Percentiles rank a stretch among this genome's conserved stretches.
phyloP scores from a whole-genome alignment of 2,113 vertebrate genomes.

The Pyrgilauda ruficollis region DNA sequence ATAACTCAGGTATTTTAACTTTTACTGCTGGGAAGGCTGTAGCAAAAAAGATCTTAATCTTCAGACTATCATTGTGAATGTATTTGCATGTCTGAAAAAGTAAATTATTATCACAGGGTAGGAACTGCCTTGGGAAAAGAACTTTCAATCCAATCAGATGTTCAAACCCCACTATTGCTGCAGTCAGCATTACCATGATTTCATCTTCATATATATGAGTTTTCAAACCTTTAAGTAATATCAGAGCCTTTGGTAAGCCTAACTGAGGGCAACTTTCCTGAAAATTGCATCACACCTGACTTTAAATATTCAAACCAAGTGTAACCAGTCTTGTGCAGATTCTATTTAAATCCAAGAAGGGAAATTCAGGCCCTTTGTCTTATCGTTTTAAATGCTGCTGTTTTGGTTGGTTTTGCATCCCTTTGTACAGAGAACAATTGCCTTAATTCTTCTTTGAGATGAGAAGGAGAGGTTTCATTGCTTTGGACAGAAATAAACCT shows the following conservation, averaged over 20 bases:
- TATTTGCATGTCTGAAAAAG: neutral
- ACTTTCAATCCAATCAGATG: neutral
- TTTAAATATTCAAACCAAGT: neutral
- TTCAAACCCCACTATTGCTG: neutral
- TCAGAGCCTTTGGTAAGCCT: neutral
- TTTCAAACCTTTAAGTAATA: neutral
- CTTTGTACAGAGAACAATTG: neutral
- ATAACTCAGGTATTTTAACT: constrained; percentile 89
- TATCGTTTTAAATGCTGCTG: neutral
- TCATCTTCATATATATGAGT: neutral
- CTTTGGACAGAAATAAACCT: neutral
- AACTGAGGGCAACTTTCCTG: neutral
- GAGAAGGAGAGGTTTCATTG: neutral
- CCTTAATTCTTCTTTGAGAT: neutral
- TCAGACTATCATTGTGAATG: neutral
- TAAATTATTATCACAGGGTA: neutral
- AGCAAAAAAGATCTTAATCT: neutral
- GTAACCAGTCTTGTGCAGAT: neutral
- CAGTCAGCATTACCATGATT: neutral
- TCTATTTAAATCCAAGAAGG: neutral
- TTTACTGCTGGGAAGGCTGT: neutral
- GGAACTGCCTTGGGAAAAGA: neutral
- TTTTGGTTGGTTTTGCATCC: neutral
- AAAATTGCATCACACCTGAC: neutral
- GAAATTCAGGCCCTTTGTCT: neutral